Percentiles rank a stretch among this genome's conserved stretches.
These are phyloP conservation scores for Drosophila eohydei DNA, from an alignment of 2,888 invertebrate species.

Conservation along the genomic window DNA sequence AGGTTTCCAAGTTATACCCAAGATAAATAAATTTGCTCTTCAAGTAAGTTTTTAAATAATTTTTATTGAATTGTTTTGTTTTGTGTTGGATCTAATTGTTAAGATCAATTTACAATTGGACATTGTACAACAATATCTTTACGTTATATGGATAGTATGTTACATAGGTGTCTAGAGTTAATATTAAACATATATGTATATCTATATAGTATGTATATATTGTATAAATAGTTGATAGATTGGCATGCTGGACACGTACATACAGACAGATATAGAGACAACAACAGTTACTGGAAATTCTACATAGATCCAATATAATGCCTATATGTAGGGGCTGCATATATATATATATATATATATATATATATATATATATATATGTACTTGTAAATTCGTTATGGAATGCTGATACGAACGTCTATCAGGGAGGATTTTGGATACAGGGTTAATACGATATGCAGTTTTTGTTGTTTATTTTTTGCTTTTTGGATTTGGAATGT, in stretches of 20 bases:
- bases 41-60: conserved; percentile 53
- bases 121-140: conserved; percentile 77
- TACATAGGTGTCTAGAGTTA: conserved; percentile 37
- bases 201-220: conserved; percentile 7
- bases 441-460: conserved; percentile 49
- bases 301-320: conserved; percentile 32
- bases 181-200: conserved; percentile 32
- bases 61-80: conserved; percentile 64
- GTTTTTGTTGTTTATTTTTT: conserved; percentile 19
- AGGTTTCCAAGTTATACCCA: not conserved
- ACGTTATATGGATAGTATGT: conserved; percentile 34
- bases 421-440: conserved; percentile 48
- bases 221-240: conserved; percentile 44
- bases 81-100: conserved; percentile 53
- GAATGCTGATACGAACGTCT: conserved; percentile 70
- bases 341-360: conserved; percentile 46
- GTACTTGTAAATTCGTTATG: conserved; percentile 73
- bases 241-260: conserved; percentile 45
- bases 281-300: conserved; percentile 51
- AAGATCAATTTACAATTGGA: conserved; percentile 79
- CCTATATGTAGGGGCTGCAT: conserved; percentile 33
- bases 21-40: not conserved
- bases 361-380: conserved; percentile 43
- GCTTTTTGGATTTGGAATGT: conserved; percentile 27
- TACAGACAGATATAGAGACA: conserved; percentile 38